These are phyloP conservation scores for Leptura quadrifasciata DNA, from an alignment of 2,888 invertebrate genomes.

Conservation along the genomic window DNA sequence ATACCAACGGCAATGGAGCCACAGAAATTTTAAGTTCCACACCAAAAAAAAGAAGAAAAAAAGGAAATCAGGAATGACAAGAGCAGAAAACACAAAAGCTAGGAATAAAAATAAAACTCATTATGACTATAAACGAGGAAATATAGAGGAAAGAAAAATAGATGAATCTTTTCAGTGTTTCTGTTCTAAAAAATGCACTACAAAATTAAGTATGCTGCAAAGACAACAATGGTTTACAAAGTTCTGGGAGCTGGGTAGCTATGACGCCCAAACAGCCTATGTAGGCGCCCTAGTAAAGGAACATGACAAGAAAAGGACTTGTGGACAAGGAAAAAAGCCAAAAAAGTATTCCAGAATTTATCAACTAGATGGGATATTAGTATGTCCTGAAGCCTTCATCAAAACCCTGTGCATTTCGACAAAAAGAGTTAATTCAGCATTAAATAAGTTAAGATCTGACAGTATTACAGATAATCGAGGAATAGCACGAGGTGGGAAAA, in stretches of 20 bases:
- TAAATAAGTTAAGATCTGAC: constrained; percentile 21
- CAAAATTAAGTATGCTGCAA: constrained; percentile 26
- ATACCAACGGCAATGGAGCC: constrained; percentile 26
- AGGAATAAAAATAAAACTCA: constrained; percentile 41
- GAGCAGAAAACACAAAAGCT: constrained; percentile 33
- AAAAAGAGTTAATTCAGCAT: constrained; percentile 34
- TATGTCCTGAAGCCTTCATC: constrained; percentile 39
- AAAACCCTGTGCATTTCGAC: constrained; percentile 17
- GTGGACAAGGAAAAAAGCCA: constrained; percentile 33
- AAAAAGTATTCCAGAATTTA: constrained; percentile 40
- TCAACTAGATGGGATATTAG: constrained; percentile 27
- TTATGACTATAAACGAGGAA: constrained; percentile 39
- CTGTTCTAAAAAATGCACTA: constrained; percentile 40
- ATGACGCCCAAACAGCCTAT: constrained; percentile 42
- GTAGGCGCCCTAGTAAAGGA: constrained; percentile 42
- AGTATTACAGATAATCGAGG: constrained; percentile 34
- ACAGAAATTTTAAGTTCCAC: constrained; percentile 21
- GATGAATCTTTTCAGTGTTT: constrained; percentile 41
- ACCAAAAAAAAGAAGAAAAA: constrained; percentile 42
- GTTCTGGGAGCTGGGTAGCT: constrained; percentile 42
- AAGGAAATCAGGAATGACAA: constrained; percentile 34
- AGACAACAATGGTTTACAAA: constrained; percentile 33
- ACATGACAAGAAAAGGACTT: constrained; percentile 41
- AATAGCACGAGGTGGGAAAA: constrained; percentile 32
- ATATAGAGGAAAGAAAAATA: constrained; percentile 35